Base-by-base conservation (phyloP, 2,113 vertebrate genomes). In the Entelurus aequoreus region DNA sequence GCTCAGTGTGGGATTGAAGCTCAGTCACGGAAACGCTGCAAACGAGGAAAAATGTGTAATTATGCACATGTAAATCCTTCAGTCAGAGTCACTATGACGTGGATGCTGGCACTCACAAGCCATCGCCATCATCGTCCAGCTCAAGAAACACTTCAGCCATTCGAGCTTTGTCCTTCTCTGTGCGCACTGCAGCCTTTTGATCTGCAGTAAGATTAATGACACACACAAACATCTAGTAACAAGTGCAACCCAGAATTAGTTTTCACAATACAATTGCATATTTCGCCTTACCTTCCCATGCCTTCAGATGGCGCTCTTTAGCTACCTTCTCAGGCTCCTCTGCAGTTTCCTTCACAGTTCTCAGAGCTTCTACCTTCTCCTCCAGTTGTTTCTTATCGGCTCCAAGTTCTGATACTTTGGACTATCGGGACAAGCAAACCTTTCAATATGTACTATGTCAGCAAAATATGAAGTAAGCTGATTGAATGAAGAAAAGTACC, bases 241-340 rank as follows among this genome's bases (percentile, higher is more conserved):
- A 11, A 46, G 42, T 46, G 11, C 10, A 11, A 11, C 51, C 21
- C 5, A 19, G 8, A 19, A 21, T 19, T 9, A 16, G 9, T 12
- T 5, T 53, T n/a, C 21, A 21, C 21, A 21, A 21, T 28, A 16
- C 8, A 1, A 53, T 28, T 19, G 58, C 4, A 63, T 5, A 68
- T 51, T 1, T 61, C 50, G 12, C 54, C 35, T 54, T 78, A 94
- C 94, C 94, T 78, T 96, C 94, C 94, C 94, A 96, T 4, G 88
- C 86, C 86, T 90, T 91, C 38, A 85, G 90, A 59, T 96, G 94
- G 76, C 75, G 87, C 10, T 93, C 94, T 78, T 94, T 95, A 62
- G 94, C 94, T 79, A 92, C 93, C 72, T 90, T 92, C 70, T 96
- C 94, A 0, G 93, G 94, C 63, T 91, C 84, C 74, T 96, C 94